Evolutionary conservation across 2,113 vertebrate species (phyloP).

Genomic region (Platanista minor): DNA sequence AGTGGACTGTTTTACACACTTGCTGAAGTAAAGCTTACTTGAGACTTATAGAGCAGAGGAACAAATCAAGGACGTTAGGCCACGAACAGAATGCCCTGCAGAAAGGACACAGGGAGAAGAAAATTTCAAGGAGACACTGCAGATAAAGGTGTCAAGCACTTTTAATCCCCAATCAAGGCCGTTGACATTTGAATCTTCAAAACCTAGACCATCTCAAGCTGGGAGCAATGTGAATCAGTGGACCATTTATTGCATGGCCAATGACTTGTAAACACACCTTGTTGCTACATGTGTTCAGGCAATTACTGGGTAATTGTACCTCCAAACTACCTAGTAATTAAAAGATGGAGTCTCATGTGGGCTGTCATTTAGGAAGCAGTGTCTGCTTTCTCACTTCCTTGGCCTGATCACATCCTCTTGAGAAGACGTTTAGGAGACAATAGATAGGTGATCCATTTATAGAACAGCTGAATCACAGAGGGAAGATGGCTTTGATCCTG

Average conservation of each 20-base stretch:
- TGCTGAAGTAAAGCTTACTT: background rate
- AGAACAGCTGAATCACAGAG: background rate
- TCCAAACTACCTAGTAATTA: slow-evolving; percentile 11
- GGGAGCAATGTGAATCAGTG: background rate
- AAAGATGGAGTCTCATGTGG: background rate
- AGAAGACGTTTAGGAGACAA: background rate
- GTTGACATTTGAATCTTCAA: background rate
- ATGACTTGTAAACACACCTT: slow-evolving; percentile 34
- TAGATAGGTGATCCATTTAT: background rate
- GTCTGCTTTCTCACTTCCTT: background rate
- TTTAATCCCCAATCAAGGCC: background rate
- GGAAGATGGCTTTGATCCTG: background rate
- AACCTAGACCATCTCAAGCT: background rate
- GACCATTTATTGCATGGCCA: background rate
- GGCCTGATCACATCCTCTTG: background rate
- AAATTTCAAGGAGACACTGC: background rate
- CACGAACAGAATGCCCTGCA: background rate
- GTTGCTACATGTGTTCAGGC: background rate
- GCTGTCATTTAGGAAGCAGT: background rate
- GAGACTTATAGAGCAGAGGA: background rate
- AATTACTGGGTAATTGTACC: slow-evolving; percentile 33
- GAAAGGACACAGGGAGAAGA: background rate
- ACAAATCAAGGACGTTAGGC: background rate
- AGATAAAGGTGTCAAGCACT: background rate
- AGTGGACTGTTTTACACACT: background rate